Conservation (phyloP, 2,888 invertebrate species). For the Archips crataeganus region DNA sequence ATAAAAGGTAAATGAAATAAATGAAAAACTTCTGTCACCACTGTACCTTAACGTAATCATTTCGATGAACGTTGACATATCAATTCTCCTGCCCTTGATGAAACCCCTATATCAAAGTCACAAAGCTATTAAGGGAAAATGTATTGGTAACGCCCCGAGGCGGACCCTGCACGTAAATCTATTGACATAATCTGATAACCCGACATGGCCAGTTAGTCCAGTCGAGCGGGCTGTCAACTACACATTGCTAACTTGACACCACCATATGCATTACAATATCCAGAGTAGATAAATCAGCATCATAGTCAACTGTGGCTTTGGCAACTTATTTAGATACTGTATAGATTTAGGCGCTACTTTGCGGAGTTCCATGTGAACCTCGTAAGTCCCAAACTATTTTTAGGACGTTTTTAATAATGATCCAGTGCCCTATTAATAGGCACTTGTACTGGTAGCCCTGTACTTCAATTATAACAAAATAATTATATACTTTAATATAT, state of each 20-base stretch:
- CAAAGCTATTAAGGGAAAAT: slow-evolving; percentile 27
- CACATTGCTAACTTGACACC: slow-evolving; percentile 46
- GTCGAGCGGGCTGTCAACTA: slow-evolving; percentile 45
- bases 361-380: no score
- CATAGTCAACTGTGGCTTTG: background rate
- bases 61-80: slow-evolving; percentile 16
- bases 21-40: background rate
- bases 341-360: no score
- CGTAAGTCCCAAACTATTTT: no score
- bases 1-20: background rate
- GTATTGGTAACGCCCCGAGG: slow-evolving; percentile 25
- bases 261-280: slow-evolving; percentile 8
- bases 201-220: slow-evolving; percentile 49
- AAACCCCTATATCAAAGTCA: slow-evolving; percentile 35
- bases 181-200: slow-evolving; percentile 58
- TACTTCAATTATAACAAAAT: no score
- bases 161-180: slow-evolving; percentile 47
- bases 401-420: no score
- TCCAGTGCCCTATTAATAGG: no score
- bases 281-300: background rate
- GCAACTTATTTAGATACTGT: background rate
- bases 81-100: slow-evolving; percentile 25
- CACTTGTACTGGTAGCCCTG: no score
- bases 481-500: no score
- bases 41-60: slow-evolving; percentile 1